Evolutionary conservation across 2,797 vertebrate species (phyloP).

Genomic region (Muraenolepis orangiensis): DNA sequence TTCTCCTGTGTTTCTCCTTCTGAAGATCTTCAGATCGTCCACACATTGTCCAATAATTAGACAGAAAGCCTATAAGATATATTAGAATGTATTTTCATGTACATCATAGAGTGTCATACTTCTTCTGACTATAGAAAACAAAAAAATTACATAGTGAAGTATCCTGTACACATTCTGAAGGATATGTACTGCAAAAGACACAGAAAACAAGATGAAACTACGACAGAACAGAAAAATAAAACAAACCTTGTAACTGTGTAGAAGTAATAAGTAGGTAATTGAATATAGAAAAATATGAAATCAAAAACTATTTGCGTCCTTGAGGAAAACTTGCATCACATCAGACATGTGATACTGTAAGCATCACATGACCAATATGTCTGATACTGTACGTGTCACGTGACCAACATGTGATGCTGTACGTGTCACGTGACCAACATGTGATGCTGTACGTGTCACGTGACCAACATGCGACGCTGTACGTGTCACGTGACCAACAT

Average conservation of each 20-base stretch:
- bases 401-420: too few species aligned
- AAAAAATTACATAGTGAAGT: constrained; percentile 15
- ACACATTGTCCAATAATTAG: too few species aligned
- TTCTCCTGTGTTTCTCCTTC: not conserved
- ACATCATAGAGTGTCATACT: constrained; percentile 38
- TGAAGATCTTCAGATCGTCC: not conserved
- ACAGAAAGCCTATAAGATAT: constrained; percentile 14
- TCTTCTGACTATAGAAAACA: constrained; percentile 26
- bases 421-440: not conserved
- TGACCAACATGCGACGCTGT: too few species aligned
- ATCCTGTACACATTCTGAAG: constrained; percentile 25
- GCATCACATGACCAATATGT: not conserved
- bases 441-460: too few species aligned
- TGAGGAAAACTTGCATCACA: constrained; percentile 21
- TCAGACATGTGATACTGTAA: constrained; percentile 6
- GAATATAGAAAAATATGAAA: constrained; percentile 36
- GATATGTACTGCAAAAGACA: not conserved
- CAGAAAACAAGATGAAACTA: not conserved
- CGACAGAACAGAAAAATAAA: not conserved
- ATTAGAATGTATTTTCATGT: constrained; percentile 45
- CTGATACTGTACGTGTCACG: too few species aligned
- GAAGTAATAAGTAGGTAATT: constrained; percentile 36
- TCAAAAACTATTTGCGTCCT: constrained; percentile 36
- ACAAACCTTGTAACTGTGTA: constrained; percentile 41
- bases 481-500: not conserved